Base-by-base conservation (phyloP, 1,140 invertebrate species). In the Pseudomyrmex dendroicus region DNA sequence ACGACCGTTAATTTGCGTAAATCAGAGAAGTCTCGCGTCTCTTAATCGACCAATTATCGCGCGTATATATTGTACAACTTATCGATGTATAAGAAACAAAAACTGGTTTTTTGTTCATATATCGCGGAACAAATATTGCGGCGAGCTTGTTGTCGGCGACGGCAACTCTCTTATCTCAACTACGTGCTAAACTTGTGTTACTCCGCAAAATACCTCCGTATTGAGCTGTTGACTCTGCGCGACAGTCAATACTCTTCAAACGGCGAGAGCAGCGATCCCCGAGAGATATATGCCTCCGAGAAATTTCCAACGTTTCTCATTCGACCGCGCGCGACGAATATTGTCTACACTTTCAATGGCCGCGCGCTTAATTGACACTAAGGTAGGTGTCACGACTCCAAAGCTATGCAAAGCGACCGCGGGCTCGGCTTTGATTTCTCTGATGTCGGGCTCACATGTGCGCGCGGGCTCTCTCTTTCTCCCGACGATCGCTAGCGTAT, bases 401-500 rank as follows among this genome's bases (percentile, higher is more conserved):
- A 35, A 92, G 90, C 90, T 91, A 92, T 91, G 89, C 89, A 91
- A 91, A 91, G 90, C 90, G 88, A 90, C 5, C 89, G 22, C 48
- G 57, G 70, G n/a, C n/a, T 73, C 80, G 80, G 80, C 80, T 82
- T 63, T 46, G 68, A 52, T 10, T 35, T 25, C 80, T 82, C 44
- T 82, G 80, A 82, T 67, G 80, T 82, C 80, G 48, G 35, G 56
- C 70, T 0, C 20, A 20, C 61, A 61, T 66, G 76, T 80, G 66
- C 61, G 76, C 46, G 54, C 56, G 76, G 54, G 54, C 25, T 48
- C 22, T 22, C 25, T 25, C 25, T 25, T 25, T 25, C 25, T 25
- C 66, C 12, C 59, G 20, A 56, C 66, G 20, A 20, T 72, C 48
- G 66, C 9, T 52, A 52, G 10, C 35, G 44, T 59, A 59, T 25